Evolutionary conservation across 2,888 invertebrate genomes (phyloP).

Genomic region (Euclidia mi): DNA sequence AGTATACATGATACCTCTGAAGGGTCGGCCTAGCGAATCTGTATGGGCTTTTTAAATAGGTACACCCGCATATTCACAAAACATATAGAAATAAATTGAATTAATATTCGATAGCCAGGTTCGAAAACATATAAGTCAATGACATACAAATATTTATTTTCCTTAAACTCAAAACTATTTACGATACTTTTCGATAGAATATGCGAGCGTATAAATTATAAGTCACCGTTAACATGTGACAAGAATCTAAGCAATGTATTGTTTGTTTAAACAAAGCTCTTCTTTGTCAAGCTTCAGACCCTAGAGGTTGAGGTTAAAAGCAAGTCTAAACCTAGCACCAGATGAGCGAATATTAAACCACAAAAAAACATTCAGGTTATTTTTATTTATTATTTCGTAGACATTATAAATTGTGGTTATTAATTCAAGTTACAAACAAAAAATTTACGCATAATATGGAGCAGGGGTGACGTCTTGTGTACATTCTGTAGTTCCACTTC

Average conservation of each 20-base stretch:
- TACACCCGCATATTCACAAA: slow-evolving; percentile 17
- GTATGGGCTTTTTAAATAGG: not conserved
- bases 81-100: not conserved
- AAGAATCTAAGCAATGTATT: not conserved
- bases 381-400: slow-evolving; percentile 52
- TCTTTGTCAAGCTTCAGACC: slow-evolving; percentile 33
- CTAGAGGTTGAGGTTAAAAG: slow-evolving; percentile 46
- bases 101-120: not conserved
- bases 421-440: slow-evolving; percentile 48
- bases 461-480: slow-evolving; percentile 24
- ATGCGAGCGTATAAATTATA: too few relatives aligned
- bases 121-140: not conserved
- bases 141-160: not conserved
- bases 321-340: slow-evolving; percentile 58
- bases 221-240: not conserved
- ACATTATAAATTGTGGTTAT: slow-evolving; percentile 44
- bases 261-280: slow-evolving; percentile 33
- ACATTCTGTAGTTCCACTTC: slow-evolving; percentile 19
- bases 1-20: slow-evolving; percentile 63
- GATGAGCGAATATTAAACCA: slow-evolving; percentile 56
- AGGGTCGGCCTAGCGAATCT: slow-evolving; percentile 23
- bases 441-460: slow-evolving; percentile 46
- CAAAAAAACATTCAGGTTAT: slow-evolving; percentile 48
- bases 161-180: too few relatives aligned
- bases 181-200: too few relatives aligned